Conservation (phyloP, 2,113 vertebrate species). For the Nymphicus hollandicus region DNA sequence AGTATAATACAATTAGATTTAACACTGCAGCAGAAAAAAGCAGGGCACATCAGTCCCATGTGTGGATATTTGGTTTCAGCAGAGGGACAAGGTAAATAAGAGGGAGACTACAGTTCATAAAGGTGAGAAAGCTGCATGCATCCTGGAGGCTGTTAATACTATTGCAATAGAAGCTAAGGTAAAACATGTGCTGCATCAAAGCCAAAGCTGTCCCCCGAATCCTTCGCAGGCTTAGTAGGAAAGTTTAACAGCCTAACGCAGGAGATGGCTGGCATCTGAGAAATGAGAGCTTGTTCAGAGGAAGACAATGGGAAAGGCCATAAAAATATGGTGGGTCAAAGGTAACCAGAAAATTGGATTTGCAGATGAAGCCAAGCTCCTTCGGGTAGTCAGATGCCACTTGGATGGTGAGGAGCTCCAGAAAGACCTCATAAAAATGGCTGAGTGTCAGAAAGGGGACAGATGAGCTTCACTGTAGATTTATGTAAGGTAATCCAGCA, state of each 20-base stretch:
- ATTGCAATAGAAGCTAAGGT: not conserved
- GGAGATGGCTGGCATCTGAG: not conserved
- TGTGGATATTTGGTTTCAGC: not conserved
- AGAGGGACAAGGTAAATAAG: not conserved
- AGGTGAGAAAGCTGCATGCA: not conserved
- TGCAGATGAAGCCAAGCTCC: not conserved
- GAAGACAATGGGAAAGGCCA: not conserved
- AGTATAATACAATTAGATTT: not conserved
- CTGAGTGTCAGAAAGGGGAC: not conserved
- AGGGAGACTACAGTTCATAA: not conserved
- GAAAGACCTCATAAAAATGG: constrained; percentile 25
- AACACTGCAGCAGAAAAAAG: not conserved
- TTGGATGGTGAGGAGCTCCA: not conserved
- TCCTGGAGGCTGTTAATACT: not conserved
- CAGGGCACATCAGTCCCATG: not conserved
- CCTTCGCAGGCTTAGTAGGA: not conserved
- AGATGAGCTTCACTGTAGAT: not conserved
- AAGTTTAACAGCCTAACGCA: not conserved
- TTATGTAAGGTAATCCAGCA: not conserved
- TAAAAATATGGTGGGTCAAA: not conserved
- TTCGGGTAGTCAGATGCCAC: not conserved
- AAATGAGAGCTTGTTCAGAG: not conserved
- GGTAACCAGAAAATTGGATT: not conserved
- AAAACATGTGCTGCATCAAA: not conserved
- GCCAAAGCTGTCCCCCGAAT: not conserved